Evolutionary conservation across 2,113 vertebrate species (phyloP), one percentile per base, ranked within the genome.

Genomic region (Vulpes vulpes): DNA sequence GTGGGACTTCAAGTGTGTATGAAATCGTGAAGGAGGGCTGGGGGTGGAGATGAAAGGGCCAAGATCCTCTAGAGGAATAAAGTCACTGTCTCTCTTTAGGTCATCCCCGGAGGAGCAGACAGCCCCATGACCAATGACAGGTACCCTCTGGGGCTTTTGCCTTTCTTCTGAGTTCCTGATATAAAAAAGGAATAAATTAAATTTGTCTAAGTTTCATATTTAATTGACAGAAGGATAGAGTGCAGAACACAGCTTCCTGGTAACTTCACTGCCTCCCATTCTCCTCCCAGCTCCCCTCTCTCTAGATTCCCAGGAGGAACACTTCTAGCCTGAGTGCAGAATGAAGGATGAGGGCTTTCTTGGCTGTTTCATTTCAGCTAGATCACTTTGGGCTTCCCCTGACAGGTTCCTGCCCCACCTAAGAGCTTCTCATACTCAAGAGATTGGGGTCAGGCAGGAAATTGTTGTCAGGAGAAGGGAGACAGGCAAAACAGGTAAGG

Each of bases 261-360:
- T 14, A 12, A n/a, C 62, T 49, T 95, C 25, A 12, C 53, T 59
- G 60, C 23, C 19, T 12, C 0, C 27, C 27, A 1, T 57, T 11
- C 51, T 30, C 17, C 38, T 71, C 49, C 20, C 35, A 59, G 49
- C 17, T 78, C 62, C 1, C n/a, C 43, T 71, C 87, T 92, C 80
- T 64, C 85, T 95, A 95, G 73, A 74, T 16, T 87, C 65, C 65
- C 1, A 3, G 80, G 84, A 9, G 69, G 73, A 95, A 73, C 91
- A 59, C 86, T 67, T 94, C 94, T 85, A 92, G 87, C 87, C 76
- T 80, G 85, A 96, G 76, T 5, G 2, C 8, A 81, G 91, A 84
- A 95, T 53, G 83, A 96, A 94, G 38, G 93, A 97, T 73, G 89
- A 89, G 85, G 76, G 30, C 59, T 96, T 69, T 67, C 79, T 92